Evolutionary conservation across 1,140 invertebrate genomes (phyloP).

Genomic region (Leptopilina clavipes): DNA sequence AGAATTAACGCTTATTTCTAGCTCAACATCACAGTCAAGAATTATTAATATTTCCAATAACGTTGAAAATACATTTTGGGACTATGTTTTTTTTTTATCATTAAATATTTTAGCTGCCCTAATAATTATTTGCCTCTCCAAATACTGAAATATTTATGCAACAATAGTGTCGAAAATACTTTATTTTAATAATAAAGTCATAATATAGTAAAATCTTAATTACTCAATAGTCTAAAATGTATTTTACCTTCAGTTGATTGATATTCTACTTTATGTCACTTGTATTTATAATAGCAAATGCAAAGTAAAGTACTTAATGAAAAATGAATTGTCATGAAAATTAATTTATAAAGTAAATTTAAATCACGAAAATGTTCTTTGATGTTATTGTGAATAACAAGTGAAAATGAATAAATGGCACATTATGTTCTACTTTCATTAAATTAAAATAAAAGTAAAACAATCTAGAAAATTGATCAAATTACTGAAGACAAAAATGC

Average conservation of each 20-base stretch:
- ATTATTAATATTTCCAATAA: slow-evolving; percentile 5
- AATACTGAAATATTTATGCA: neutral
- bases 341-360: neutral
- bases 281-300: neutral
- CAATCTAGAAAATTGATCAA: slow-evolving; percentile 3
- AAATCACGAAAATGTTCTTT: neutral
- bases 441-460: neutral
- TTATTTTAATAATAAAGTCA: neutral
- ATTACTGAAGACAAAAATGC: neutral
- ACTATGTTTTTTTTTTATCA: slow-evolving; percentile 1
- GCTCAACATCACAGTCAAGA: slow-evolving; percentile 15
- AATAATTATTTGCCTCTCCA: neutral
- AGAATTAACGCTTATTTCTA: slow-evolving; percentile 9
- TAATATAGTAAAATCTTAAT: neutral
- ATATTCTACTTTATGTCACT: neutral
- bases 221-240: neutral
- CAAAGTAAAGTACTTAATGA: neutral
- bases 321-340: neutral
- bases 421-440: neutral
- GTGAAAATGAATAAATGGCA: slow-evolving; percentile 27
- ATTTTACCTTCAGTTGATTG: neutral
- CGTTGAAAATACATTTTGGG: slow-evolving; percentile 6
- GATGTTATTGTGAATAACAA: neutral
- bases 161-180: too few species aligned
- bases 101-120: slow-evolving; percentile 11